Conservation (phyloP, 1,140 invertebrate species). For the Nixonia krombeini region DNA sequence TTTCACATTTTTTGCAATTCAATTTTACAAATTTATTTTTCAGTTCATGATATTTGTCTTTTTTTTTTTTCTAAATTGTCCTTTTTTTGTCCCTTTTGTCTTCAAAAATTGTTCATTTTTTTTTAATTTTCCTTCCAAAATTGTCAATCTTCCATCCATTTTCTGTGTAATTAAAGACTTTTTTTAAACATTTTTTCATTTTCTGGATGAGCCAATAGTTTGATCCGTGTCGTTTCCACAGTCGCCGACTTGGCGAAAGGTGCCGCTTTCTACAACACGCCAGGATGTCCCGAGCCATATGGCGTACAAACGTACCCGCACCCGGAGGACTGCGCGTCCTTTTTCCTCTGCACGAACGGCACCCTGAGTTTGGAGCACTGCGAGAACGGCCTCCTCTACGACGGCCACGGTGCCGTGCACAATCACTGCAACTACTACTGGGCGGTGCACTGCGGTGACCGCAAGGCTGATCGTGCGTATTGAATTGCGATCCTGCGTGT, state of each 20-base stretch:
- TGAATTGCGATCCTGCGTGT: constrained; percentile 25
- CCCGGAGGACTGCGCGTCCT: constrained; percentile 87
- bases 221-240: constrained; percentile 12
- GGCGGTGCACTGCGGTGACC: constrained; percentile 90
- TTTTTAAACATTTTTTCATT: no score
- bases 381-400: constrained; percentile 92
- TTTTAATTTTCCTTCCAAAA: no score
- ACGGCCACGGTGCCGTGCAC: constrained; percentile 89
- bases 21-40: no score
- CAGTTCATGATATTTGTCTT: no score
- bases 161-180: no score
- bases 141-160: no score
- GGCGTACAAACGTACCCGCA: constrained; percentile 87
- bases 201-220: no score
- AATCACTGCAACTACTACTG: constrained; percentile 96
- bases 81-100: no score
- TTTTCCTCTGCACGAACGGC: constrained; percentile 92
- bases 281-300: constrained; percentile 78
- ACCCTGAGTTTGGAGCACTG: constrained; percentile 90
- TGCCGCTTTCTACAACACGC: constrained; percentile 43
- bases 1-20: no score
- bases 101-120: no score
- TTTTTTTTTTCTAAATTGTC: no score
- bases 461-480: constrained; percentile 84
- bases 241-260: constrained; percentile 12